Conservation (phyloP, 2,797 vertebrate species). For the Urocyon cinereoargenteus region DNA sequence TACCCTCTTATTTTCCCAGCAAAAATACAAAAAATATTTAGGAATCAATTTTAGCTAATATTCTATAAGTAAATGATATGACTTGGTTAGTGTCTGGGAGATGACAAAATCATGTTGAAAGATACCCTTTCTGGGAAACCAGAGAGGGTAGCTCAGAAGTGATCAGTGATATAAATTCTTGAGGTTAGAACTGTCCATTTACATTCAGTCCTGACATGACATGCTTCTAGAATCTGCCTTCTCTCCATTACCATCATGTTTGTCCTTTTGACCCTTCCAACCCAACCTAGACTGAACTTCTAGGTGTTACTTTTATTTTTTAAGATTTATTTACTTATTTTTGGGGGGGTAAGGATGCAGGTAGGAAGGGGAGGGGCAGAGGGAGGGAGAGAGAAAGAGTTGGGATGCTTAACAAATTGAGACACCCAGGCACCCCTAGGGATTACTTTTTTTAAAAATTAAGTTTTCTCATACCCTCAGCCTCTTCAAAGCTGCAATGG, state of each 20-base stretch:
- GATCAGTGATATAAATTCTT: neutral
- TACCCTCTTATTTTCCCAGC: neutral
- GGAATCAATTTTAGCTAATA: slow-evolving; percentile 1
- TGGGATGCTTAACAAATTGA: too few species aligned
- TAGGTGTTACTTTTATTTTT: neutral
- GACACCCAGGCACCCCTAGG: too few species aligned
- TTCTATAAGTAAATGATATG: neutral
- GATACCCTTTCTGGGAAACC: neutral
- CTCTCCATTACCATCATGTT: neutral
- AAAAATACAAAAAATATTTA: neutral
- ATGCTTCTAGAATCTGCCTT: neutral
- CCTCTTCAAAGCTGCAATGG: neutral
- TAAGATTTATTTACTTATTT: neutral
- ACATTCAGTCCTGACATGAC: neutral
- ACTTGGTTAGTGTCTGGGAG: neutral
- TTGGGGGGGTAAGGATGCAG: neutral
- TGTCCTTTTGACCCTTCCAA: neutral
- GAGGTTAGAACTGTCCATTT: neutral
- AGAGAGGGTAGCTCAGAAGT: neutral
- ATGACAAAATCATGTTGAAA: neutral
- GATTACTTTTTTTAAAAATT: neutral
- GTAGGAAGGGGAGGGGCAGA: neutral
- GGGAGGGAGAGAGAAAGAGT: neutral
- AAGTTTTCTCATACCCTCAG: neutral
- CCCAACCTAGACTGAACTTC: neutral